Percentiles rank a stretch among this genome's conserved stretches.
phyloP scores from a whole-genome alignment of 2,797 vertebrate species.

The Enteromius radiatus region DNA sequence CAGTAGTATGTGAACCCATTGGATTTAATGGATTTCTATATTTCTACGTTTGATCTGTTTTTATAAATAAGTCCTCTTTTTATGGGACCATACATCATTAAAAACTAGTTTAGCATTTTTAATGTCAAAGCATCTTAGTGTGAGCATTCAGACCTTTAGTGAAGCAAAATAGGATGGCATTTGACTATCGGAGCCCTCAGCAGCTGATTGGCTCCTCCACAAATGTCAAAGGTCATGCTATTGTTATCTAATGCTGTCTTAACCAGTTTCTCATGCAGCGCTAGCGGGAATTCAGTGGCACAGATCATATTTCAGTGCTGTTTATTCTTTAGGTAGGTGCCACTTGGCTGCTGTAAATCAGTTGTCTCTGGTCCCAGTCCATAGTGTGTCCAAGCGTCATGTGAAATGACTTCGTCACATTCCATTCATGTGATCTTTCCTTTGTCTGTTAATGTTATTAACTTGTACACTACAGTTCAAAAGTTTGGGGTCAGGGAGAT shows the following conservation, averaged over 20 bases:
- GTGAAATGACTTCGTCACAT: conserved; percentile 28
- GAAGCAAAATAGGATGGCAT: conserved; percentile 11
- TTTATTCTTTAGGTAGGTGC: conserved; percentile 53
- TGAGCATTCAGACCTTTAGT: conserved; percentile 1
- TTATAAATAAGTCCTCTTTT: not conserved
- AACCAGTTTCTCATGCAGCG: conserved; percentile 37
- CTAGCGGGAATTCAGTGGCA: conserved; percentile 51
- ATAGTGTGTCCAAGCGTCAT: conserved; percentile 17
- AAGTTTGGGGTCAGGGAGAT: not conserved
- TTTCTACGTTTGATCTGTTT: no score
- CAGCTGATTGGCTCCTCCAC: conserved; percentile 5
- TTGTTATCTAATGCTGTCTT: conserved; percentile 48
- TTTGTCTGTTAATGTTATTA: conserved; percentile 9
- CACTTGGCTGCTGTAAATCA: not conserved
- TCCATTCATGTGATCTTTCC: conserved; percentile 21
- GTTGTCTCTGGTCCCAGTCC: conserved; percentile 16
- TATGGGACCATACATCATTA: not conserved
- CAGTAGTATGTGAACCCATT: not conserved
- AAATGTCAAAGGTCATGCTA: not conserved
- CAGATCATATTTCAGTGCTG: conserved; percentile 44
- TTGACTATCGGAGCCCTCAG: not conserved
- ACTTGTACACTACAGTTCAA: conserved; percentile 8
- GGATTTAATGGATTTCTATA: not conserved
- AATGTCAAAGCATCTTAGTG: not conserved
- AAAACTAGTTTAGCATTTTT: not conserved